Evolutionary conservation across 2,888 invertebrate species (phyloP).

Genomic region (Dusona sp.): DNA sequence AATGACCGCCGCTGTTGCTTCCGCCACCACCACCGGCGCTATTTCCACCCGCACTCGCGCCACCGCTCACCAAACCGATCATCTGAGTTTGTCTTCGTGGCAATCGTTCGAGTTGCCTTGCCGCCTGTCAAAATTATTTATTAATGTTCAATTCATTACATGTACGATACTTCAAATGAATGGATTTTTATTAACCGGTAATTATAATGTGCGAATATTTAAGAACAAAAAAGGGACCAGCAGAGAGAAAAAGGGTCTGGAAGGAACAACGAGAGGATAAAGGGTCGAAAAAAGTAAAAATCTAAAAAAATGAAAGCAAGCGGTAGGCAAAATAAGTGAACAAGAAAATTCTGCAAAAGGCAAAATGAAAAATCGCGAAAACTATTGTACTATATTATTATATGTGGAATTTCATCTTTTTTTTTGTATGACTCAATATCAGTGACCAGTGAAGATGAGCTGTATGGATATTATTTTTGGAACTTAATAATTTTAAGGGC

Average conservation of each 20-base stretch:
- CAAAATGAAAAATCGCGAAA: background rate
- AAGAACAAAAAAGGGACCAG: background rate
- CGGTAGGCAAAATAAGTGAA: no score
- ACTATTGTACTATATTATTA: no score
- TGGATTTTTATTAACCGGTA: background rate
- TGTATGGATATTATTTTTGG: no score
- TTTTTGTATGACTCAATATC: no score
- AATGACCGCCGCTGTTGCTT: slow-evolving; percentile 78
- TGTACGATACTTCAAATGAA: background rate
- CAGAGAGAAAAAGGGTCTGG: background rate
- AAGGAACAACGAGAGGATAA: background rate
- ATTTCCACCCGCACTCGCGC: slow-evolving; percentile 80
- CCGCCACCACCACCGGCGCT: slow-evolving; percentile 70
- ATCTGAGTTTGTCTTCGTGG: slow-evolving; percentile 93
- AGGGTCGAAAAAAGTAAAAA: background rate
- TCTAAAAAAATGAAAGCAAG: background rate
- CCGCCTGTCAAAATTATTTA: slow-evolving; percentile 86
- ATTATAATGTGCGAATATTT: background rate
- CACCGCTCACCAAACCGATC: slow-evolving; percentile 85
- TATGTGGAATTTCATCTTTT: no score
- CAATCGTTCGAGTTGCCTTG: slow-evolving; percentile 93
- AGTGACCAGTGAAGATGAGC: no score
- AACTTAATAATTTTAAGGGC: no score
- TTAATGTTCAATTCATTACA: background rate
- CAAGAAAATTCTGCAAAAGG: background rate